Conservation (phyloP, 2,888 invertebrate genomes). For the Drosophila pegasa region DNA sequence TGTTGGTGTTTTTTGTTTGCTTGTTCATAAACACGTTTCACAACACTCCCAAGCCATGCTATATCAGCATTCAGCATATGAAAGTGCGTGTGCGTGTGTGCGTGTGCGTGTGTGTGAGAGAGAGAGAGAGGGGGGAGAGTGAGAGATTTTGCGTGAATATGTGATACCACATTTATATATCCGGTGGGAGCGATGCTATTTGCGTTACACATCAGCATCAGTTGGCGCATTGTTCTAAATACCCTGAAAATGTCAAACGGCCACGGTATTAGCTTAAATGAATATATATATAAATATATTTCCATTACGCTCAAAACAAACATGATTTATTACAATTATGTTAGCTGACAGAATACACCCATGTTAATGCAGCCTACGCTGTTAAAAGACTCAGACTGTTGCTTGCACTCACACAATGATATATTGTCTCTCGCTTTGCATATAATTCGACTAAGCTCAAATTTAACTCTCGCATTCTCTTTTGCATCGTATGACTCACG, state of each 20-base stretch:
- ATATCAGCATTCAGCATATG: background rate
- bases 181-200: slow-evolving; percentile 68
- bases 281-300: background rate
- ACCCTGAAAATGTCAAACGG: slow-evolving; percentile 5
- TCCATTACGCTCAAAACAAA: background rate
- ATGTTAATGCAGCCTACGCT: background rate
- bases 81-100: background rate
- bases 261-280: background rate
- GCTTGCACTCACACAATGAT: background rate
- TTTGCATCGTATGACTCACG: too few species aligned
- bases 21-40: slow-evolving; percentile 38
- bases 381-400: background rate
- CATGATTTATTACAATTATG: slow-evolving; percentile 1
- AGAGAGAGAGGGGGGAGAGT: too few species aligned
- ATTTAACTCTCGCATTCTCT: background rate
- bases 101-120: background rate
- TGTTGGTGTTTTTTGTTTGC: slow-evolving; percentile 1
- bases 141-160: slow-evolving; percentile 12
- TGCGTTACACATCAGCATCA: slow-evolving; percentile 35
- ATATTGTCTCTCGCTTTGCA: background rate
- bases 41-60: background rate
- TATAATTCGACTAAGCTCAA: background rate
- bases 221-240: slow-evolving; percentile 19
- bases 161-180: slow-evolving; percentile 51
- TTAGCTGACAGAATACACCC: background rate